Evolutionary conservation across 2,888 invertebrate species (phyloP), one percentile per base, ranked within the genome.

Genomic region (Lingula anatina): DNA sequence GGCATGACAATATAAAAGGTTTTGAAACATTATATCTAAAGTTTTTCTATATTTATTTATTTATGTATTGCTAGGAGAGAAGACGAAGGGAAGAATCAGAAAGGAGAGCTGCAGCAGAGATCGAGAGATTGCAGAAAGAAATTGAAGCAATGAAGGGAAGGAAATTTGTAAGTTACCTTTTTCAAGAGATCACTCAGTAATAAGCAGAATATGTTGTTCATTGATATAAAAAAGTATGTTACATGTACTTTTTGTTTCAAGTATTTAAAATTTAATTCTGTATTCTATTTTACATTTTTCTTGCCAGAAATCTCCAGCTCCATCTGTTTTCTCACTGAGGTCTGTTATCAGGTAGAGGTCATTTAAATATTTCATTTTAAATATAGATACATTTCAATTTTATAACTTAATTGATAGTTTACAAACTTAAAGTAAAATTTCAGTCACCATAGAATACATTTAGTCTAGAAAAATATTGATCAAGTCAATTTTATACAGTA

Each of bases 41-140:
- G n/a, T 25, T 9, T 28, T 43, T 39, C 27, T 37, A 23, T 21
- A 25, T 46, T 49, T 24, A 23, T 47, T 31, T 47, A 31, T 37
- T 21, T 27, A 27, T 21, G 18, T 27, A 20, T 15, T 37, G 52
- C 25, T 50, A 71, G 71, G 67, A 68, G 48, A 54, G 67, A 49
- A 51, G 61, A 38, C 53, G 53, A 36, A 47, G 69, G 18, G 48
- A 55, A 20, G 65, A 69, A 25, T 57, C 56, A 18, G 72, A 73
- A 50, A 54, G 58, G 46, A 46, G 52, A 39, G 63, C 68, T 4
- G 57, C 61, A 36, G 65, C 65, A 26, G 66, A 70, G 53, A 66
- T 71, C 4, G 68, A 66, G 28, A 54, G 54, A 40, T 54, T 73
- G 18, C 55, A 57, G 36, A 47, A 63, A 39, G 67, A 73, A 41